These are phyloP conservation scores for Corydoras maculifer DNA, from an alignment of 2,113 vertebrate species.

Conservation along the genomic window DNA sequence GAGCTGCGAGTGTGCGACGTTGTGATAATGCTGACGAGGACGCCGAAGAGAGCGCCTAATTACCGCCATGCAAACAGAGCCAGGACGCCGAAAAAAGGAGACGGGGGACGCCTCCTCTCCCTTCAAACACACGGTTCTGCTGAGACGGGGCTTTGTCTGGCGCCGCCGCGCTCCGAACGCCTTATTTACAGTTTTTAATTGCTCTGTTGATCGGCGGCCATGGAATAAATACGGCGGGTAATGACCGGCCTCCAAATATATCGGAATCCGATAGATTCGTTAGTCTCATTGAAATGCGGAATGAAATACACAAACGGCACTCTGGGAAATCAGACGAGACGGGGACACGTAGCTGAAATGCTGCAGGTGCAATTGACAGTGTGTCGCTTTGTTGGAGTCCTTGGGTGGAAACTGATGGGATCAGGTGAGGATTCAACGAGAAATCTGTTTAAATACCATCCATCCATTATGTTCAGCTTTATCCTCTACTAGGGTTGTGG, in stretches of 20 bases:
- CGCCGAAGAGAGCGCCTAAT: slow-evolving; percentile 66
- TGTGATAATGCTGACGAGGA: slow-evolving; percentile 63
- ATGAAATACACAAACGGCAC: slow-evolving; percentile 67
- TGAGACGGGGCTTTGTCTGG: slow-evolving; percentile 67
- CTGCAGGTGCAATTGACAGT: slow-evolving; percentile 53
- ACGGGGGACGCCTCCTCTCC: slow-evolving; percentile 52
- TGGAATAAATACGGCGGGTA: slow-evolving; percentile 56
- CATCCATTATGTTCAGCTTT: too few relatives aligned
- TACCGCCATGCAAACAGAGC: slow-evolving; percentile 53
- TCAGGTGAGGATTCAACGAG: background rate
- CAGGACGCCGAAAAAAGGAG: slow-evolving; percentile 19
- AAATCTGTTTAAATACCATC: background rate
- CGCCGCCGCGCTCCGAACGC: slow-evolving; percentile 66
- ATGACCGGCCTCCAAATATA: slow-evolving; percentile 73
- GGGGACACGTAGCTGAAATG: slow-evolving; percentile 49
- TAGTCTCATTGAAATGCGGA: slow-evolving; percentile 78
- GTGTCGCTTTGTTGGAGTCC: slow-evolving; percentile 45
- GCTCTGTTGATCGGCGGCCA: slow-evolving; percentile 79
- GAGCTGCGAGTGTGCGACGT: slow-evolving; percentile 66
- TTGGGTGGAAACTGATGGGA: slow-evolving; percentile 59
- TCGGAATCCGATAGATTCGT: slow-evolving; percentile 75
- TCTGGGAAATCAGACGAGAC: slow-evolving; percentile 54
- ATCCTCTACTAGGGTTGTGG: too few relatives aligned
- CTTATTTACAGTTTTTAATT: slow-evolving; percentile 88
- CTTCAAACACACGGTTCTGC: slow-evolving; percentile 68